Evolutionary conservation across 2,888 invertebrate genomes (phyloP), one percentile per base, ranked within the genome.

Genomic region (Vannuccia rotundouncinata): DNA sequence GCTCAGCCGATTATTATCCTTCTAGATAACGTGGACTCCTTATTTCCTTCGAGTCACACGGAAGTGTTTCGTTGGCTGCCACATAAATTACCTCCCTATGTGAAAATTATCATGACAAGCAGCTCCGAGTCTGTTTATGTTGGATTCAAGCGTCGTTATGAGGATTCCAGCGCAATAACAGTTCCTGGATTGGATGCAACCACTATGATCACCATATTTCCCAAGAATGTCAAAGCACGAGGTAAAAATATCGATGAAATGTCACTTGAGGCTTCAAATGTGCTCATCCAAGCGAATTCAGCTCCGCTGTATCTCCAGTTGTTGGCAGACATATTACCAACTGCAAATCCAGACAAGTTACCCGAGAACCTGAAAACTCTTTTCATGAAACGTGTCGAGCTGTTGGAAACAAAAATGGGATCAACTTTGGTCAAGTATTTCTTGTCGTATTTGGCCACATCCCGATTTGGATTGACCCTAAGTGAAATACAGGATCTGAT

Each of bases 21-120:
- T 1, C 31, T 80, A 17, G 80, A 80, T 29, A 59, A 80, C 29
- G 60, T 80, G 29, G 80, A 80, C 1, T 22, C 29, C 1, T 59
- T 80, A n/a, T 80, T 59, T 80, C 80, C 80, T 1, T 28, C 22
- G 29, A 80, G 80, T 29, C 80, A 80, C 79, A 80, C 80, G 2
- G 80, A 80, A 31, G 29, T 80, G 80, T 45, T 80, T 27, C 79
- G 79, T 0, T 80, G 80, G 80, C 28, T 80, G 0, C 80, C 80
- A 13, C 80, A 80, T 31, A 27, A 30, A 27, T 29, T 80, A 13
- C 80, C 80, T 17, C 28, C 31, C 0, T 22, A 22, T 25, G 80
- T 80, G 0, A 80, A 80, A 81, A 31, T 80, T 29, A 2, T 80
- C 10, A 45, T 80, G 10, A 80, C 80, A 0, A 45, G 80, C 1